A percentile compares a stretch with the other conserved stretches of the same genome.
These are phyloP conservation scores for Geococcyx californianus DNA, from an alignment of 2,113 vertebrate genomes.

Conservation along the genomic window DNA sequence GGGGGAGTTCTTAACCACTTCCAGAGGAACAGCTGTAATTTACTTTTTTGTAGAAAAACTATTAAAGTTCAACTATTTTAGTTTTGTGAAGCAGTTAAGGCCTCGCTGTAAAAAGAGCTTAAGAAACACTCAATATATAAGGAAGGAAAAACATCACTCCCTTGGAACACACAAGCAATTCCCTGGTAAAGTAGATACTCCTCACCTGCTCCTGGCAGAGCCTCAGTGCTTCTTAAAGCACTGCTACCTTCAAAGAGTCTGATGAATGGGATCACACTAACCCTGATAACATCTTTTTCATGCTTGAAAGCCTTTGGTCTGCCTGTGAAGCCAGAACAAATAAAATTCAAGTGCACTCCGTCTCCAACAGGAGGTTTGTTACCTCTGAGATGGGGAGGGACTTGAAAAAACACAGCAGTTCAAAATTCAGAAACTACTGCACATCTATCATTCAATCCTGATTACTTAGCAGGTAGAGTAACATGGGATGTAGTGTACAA, in stretches of 20 bases:
- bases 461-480: not conserved
- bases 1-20: slow-evolving; percentile 30
- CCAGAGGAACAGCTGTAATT: slow-evolving; percentile 13
- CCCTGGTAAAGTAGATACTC: not conserved
- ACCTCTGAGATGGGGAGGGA: not conserved
- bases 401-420: not conserved
- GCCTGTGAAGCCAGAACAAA: not conserved
- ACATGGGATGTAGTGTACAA: not conserved
- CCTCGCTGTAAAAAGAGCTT: not conserved
- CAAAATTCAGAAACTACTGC: not conserved
- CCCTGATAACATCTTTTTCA: not conserved
- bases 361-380: not conserved
- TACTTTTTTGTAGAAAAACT: not conserved
- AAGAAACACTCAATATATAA: not conserved
- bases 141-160: not conserved
- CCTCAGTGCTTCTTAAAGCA: not conserved
- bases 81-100: not conserved
- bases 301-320: not conserved
- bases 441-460: not conserved
- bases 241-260: not conserved
- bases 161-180: not conserved
- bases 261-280: not conserved
- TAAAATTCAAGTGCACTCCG: not conserved
- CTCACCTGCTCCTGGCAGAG: not conserved
- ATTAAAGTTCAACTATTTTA: not conserved